Evolutionary conservation across 2,113 vertebrate species (phyloP).

Genomic region (Bubo scandiacus): DNA sequence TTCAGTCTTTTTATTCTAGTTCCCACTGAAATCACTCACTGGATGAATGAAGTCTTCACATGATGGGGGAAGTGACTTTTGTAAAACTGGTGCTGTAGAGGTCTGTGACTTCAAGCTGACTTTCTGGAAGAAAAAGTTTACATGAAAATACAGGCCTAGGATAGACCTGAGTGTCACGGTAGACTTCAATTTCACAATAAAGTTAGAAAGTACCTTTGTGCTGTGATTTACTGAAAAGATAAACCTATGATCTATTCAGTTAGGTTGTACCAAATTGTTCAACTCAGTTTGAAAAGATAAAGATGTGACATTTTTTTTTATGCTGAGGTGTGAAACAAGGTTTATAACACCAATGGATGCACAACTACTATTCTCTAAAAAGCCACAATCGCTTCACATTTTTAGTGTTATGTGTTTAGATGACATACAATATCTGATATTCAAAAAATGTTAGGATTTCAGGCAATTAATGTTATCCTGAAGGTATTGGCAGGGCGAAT

Average conservation of each 20-base stretch:
- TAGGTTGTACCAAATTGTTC: not conserved
- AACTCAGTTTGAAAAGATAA: not conserved
- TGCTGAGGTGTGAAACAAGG: not conserved
- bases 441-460: not conserved
- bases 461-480: not conserved
- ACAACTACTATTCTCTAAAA: not conserved
- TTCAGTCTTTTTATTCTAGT: not conserved
- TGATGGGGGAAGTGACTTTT: not conserved
- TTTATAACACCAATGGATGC: not conserved
- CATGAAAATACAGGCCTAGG: not conserved
- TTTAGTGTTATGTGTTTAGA: not conserved
- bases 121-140: not conserved
- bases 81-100: not conserved
- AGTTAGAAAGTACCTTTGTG: not conserved
- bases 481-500: not conserved
- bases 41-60: not conserved
- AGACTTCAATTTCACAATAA: not conserved
- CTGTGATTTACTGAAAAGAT: not conserved
- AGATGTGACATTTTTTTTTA: not conserved
- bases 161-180: not conserved
- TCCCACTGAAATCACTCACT: not conserved
- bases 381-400: not conserved
- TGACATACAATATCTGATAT: not conserved
- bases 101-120: not conserved
- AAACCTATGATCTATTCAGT: not conserved